phyloP scores from a whole-genome alignment of 2,888 invertebrate species.

The Bellardia bayeri region DNA sequence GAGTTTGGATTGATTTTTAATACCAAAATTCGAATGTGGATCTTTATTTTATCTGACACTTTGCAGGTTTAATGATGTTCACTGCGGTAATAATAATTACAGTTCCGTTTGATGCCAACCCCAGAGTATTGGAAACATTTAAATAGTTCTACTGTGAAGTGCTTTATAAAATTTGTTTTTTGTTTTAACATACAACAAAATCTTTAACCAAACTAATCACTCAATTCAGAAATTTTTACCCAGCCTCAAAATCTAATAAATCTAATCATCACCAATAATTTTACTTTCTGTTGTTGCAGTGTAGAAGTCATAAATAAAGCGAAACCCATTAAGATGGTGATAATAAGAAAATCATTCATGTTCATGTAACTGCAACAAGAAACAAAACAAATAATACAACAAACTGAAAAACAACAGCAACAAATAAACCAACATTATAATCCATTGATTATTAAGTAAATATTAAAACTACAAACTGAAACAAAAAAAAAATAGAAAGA shows the following conservation, averaged over 20 bases:
- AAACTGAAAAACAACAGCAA: background rate
- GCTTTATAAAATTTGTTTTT: too few relatives aligned
- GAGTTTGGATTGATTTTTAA: too few relatives aligned
- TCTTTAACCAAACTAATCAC: too few relatives aligned
- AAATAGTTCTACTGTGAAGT: too few relatives aligned
- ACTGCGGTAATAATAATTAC: too few relatives aligned
- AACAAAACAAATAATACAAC: conserved; percentile 51
- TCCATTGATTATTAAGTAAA: conserved; percentile 66
- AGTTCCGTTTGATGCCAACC: too few relatives aligned
- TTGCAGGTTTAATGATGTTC: too few relatives aligned
- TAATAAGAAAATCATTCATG: conserved; percentile 61
- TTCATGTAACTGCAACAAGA: conserved; percentile 51
- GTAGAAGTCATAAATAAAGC: conserved; percentile 50
- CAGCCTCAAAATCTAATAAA: background rate
- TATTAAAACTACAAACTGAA: conserved; percentile 55
- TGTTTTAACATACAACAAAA: too few relatives aligned
- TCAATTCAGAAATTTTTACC: too few relatives aligned
- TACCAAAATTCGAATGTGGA: too few relatives aligned
- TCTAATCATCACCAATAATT: background rate
- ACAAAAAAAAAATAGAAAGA: conserved; percentile 38
- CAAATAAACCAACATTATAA: conserved; percentile 55
- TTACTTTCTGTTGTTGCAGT: conserved; percentile 39
- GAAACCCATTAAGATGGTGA: conserved; percentile 64
- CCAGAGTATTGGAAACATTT: too few relatives aligned
- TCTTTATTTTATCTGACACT: too few relatives aligned